Evolutionary conservation across 2,113 vertebrate genomes (phyloP), one percentile per base, ranked within the genome.

Genomic region (Fulica atra): DNA sequence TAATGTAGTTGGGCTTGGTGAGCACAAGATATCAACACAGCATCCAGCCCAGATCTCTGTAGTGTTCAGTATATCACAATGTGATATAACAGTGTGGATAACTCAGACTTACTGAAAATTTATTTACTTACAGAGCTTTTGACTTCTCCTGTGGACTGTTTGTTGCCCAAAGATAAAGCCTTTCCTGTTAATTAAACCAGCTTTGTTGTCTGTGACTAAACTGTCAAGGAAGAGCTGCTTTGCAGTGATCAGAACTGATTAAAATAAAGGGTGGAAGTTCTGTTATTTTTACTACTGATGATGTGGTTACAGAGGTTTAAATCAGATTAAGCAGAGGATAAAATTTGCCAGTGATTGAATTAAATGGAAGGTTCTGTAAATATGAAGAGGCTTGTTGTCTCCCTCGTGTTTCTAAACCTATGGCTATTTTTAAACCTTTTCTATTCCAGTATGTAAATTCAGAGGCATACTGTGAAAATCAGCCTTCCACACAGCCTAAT

Each of bases 291-390:
- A 17, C 79, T 81, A 24, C 72, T 63, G 76, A n/a, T 90, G 71
- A 28, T 95, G 82, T 74, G 72, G 86, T 71, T 95, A 82, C 66
- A 92, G 92, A 93, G 72, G 68, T 92, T 94, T 64, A 61, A 82
- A 88, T 94, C 64, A 76, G 92, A 93, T 96, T 88, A 96, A 93
- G 21, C n/a, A 78, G 89, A 86, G 86, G 80, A n/a, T 81, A 92
- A 94, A 94, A 93, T 91, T 88, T 60, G 78, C 92, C 65, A 15
- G 42, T 79, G 95, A 95, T 91, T 61, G 82, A 92, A 95, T 95
- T 88, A 90, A 56, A 21, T 3, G 29, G 88, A 57, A 71, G 71
- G 71, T 68, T 93, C 40, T 78, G 82, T 61, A 60, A 88, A 72
- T n/a, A 57, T 3, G 48, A 53, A 72, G 93, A 76, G 78, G 40